phyloP scores from a whole-genome alignment of 2,113 vertebrate genomes.

The Paramisgurnus dabryanus region DNA sequence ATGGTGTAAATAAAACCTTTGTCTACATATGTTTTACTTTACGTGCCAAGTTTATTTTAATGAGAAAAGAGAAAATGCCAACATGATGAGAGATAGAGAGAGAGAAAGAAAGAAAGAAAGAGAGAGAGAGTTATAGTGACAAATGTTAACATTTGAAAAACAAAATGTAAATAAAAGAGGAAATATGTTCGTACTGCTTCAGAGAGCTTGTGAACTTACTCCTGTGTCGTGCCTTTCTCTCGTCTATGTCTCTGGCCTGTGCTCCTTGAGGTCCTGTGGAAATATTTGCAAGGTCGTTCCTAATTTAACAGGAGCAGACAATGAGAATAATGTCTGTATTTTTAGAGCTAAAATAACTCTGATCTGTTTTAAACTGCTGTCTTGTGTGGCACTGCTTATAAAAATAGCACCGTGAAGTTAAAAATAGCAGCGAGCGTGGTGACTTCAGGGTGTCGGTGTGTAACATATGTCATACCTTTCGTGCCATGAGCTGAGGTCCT shows the following conservation, averaged over 20 bases:
- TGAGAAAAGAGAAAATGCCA: slow-evolving; percentile 72
- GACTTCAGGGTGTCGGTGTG: not conserved
- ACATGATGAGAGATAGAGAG: slow-evolving; percentile 66
- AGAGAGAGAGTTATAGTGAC: slow-evolving; percentile 71
- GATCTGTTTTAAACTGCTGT: not conserved
- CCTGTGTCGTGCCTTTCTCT: slow-evolving; percentile 49
- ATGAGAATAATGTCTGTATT: too few relatives aligned
- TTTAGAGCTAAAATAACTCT: too few relatives aligned
- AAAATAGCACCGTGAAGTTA: slow-evolving; percentile 28
- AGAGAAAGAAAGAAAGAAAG: too few relatives aligned
- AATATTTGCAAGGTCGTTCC: not conserved
- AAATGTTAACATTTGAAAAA: slow-evolving; percentile 85
- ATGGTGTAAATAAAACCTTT: slow-evolving; percentile 99
- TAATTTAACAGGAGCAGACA: not conserved
- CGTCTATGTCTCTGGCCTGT: slow-evolving; percentile 2
- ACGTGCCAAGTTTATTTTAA: slow-evolving; percentile 93
- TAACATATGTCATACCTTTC: slow-evolving; percentile 24
- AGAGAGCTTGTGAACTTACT: slow-evolving; percentile 78
- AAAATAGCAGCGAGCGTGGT: slow-evolving; percentile 24
- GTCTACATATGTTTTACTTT: slow-evolving; percentile 99
- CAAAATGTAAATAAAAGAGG: slow-evolving; percentile 86
- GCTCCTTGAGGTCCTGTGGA: not conserved
- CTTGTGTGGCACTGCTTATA: not conserved
- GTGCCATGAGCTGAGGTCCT: not conserved
- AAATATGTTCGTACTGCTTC: slow-evolving; percentile 86